phyloP scores from a whole-genome alignment of 2,888 invertebrate species.

The Diaphora mendica region DNA sequence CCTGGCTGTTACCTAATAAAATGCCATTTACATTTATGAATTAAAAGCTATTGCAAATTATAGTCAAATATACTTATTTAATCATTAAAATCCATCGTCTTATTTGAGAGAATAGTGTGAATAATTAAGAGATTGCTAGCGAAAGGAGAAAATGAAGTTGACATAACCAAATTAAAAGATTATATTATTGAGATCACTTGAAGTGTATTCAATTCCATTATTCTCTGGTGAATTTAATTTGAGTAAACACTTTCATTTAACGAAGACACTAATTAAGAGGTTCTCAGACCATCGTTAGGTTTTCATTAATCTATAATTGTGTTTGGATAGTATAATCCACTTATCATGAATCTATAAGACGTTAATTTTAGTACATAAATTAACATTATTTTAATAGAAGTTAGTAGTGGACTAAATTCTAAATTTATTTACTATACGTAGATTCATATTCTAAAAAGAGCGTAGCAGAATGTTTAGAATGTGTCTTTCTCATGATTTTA shows the following conservation, averaged over 20 bases:
- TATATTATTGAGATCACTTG: conserved; percentile 47
- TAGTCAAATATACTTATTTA: not conserved
- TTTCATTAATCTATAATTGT: conserved; percentile 73
- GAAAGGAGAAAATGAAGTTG: conserved; percentile 22
- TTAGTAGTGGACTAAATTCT: no score
- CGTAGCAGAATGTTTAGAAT: no score
- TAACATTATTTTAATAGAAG: no score
- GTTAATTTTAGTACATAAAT: no score
- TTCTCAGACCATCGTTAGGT: conserved; percentile 62
- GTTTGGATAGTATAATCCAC: conserved; percentile 55
- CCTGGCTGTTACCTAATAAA: not conserved
- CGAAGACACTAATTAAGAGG: conserved; percentile 76
- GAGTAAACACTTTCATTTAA: conserved; percentile 78
- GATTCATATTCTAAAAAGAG: no score
- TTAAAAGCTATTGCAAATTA: not conserved
- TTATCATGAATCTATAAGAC: no score
- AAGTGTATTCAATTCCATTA: conserved; percentile 63
- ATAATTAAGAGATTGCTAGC: not conserved
- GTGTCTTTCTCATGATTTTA: no score
- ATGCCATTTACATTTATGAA: not conserved
- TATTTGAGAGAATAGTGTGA: not conserved
- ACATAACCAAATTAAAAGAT: conserved; percentile 50
- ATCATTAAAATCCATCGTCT: not conserved
- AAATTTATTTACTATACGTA: no score
- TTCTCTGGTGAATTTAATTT: conserved; percentile 71